A percentile compares a stretch with the other conserved stretches of the same genome.
Conservation (phyloP, 2,888 invertebrate species). For the Panzeria rudis region DNA sequence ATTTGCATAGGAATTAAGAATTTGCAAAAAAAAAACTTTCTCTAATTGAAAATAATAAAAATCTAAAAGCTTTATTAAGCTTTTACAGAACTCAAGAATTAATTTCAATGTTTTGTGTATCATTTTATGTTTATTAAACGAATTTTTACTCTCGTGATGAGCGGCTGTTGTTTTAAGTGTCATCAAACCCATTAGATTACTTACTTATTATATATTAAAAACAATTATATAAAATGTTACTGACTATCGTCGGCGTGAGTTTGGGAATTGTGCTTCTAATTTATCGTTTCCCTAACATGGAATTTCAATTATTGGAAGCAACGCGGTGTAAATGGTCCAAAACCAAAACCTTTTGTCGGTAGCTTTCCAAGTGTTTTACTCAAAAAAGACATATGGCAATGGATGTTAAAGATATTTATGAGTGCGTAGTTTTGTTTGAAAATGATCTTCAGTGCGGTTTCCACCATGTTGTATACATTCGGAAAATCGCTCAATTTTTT, state of each 20-base stretch:
- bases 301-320: constrained; percentile 82
- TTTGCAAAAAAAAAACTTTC: neutral
- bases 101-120: neutral
- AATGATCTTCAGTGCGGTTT: neutral
- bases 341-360: constrained; percentile 80
- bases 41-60: constrained; percentile 19
- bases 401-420: constrained; percentile 82
- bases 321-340: constrained; percentile 80
- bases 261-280: constrained; percentile 52
- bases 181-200: neutral
- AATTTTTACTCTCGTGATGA: constrained; percentile 10
- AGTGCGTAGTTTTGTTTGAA: constrained; percentile 76
- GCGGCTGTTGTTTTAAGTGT: constrained; percentile 4
- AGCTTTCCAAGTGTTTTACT: constrained; percentile 79
- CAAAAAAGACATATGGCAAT: constrained; percentile 78
- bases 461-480: neutral
- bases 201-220: neutral
- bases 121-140: neutral
- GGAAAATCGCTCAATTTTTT: too few relatives aligned
- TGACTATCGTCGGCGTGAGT: constrained; percentile 23
- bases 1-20: neutral
- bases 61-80: constrained; percentile 43
- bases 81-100: constrained; percentile 2
- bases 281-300: constrained; percentile 78
- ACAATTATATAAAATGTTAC: constrained; percentile 39